Evolutionary conservation across 2,113 vertebrate species (phyloP).

Genomic region (Sporophila hypoxantha): DNA sequence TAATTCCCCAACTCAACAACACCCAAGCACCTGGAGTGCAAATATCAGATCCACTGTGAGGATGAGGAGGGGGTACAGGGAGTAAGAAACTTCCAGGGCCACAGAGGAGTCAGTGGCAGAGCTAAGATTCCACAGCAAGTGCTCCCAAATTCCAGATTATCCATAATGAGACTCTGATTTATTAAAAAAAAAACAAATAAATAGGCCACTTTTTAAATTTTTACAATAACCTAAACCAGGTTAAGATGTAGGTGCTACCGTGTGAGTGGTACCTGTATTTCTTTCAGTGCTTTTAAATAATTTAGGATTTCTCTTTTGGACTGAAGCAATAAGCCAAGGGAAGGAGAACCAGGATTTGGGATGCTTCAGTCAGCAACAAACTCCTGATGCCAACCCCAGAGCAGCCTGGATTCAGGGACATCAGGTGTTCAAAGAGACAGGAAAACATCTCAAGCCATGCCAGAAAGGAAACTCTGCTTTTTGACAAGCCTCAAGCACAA

Average conservation of each 20-base stretch:
- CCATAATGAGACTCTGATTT: not conserved
- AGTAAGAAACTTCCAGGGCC: slow-evolving; percentile 48
- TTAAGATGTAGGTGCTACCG: not conserved
- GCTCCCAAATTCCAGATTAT: not conserved
- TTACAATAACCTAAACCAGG: not conserved
- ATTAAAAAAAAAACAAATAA: not conserved
- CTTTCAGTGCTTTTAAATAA: not conserved
- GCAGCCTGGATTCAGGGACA: not conserved
- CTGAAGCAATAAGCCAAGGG: not conserved
- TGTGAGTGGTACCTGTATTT: not conserved
- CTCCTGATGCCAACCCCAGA: not conserved
- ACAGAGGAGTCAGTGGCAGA: slow-evolving; percentile 35
- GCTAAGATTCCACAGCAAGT: not conserved
- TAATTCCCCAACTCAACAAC: not conserved
- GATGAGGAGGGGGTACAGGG: not conserved
- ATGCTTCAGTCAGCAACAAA: not conserved
- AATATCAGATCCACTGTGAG: not conserved
- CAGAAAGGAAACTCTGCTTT: not conserved
- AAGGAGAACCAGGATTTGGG: not conserved
- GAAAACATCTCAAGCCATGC: not conserved
- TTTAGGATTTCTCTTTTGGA: not conserved
- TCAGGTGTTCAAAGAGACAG: not conserved
- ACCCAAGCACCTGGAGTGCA: not conserved
- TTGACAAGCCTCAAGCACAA: not conserved
- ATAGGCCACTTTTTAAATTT: not conserved